These are phyloP conservation scores for Scopus umbretta DNA, from an alignment of 2,113 vertebrate species.

Conservation along the genomic window DNA sequence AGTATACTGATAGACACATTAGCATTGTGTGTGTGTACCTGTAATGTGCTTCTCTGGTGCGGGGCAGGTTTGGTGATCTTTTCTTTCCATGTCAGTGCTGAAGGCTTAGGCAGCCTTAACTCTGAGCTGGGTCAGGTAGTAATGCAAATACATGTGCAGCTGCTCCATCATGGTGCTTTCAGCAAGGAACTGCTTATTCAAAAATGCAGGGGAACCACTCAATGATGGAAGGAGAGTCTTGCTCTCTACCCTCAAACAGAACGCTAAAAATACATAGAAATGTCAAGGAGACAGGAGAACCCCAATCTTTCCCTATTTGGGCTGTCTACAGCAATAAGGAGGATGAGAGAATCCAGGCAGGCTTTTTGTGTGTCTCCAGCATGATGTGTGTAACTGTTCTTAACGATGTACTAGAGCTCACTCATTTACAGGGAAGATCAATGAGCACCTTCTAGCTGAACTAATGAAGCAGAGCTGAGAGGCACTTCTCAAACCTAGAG, in stretches of 20 bases:
- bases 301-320: rapidly evolving
- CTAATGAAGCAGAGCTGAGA: neutral
- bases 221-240: neutral
- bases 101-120: neutral
- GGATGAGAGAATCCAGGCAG: neutral
- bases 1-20: neutral
- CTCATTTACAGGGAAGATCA: neutral
- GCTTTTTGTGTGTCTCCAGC: neutral
- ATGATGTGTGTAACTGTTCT: neutral
- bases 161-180: neutral
- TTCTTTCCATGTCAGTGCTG: neutral
- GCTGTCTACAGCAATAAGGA: neutral
- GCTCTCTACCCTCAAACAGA: neutral
- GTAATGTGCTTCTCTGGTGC: neutral
- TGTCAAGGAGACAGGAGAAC: neutral
- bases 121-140: neutral
- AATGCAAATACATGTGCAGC: neutral
- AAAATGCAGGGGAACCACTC: rapidly evolving
- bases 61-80: neutral
- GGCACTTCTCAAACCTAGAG: neutral
- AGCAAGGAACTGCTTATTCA: neutral
- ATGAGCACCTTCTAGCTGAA: neutral
- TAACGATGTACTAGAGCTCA: neutral
- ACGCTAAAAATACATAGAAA: neutral
- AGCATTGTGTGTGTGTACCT: neutral